A percentile compares a stretch with the other conserved stretches of the same genome.
Conservation (phyloP, 1,140 invertebrate species). For the Hestina assimilis region DNA sequence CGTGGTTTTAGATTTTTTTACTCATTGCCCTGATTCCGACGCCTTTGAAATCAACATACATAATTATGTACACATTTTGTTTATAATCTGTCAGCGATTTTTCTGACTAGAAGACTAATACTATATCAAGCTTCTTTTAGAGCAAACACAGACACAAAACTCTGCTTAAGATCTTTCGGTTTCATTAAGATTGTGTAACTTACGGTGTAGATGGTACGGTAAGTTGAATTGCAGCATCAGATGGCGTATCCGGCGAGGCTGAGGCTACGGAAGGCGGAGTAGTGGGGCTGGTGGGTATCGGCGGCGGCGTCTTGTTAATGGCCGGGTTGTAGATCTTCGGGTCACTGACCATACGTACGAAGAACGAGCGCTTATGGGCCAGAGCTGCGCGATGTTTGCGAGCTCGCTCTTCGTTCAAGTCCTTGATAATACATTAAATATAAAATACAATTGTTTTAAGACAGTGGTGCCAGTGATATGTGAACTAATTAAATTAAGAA, state of each 20-base stretch:
- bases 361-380: conserved; percentile 94
- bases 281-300: conserved; percentile 82
- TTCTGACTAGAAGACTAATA: no score
- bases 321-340: conserved; percentile 97
- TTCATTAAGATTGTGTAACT: conserved; percentile 18
- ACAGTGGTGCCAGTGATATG: no score
- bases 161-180: neutral
- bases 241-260: conserved; percentile 66
- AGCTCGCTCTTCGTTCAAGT: conserved; percentile 65
- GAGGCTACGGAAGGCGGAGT: conserved; percentile 74
- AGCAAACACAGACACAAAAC: no score
- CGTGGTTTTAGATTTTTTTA: no score
- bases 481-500: no score
- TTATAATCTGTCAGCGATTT: no score
- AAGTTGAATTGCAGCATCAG: conserved; percentile 38
- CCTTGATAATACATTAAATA: conserved; percentile 30
- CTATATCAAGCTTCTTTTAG: no score
- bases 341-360: conserved; percentile 97
- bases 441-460: neutral
- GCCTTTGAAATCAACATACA: no score
- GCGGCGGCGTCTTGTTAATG: conserved; percentile 84
- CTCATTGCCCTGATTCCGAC: no score
- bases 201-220: conserved; percentile 59
- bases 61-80: no score
- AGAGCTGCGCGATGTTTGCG: conserved; percentile 81